Evolutionary conservation across 1,140 invertebrate genomes (phyloP), one percentile per base, ranked within the genome.

Genomic region (Dinoponera quadriceps): DNA sequence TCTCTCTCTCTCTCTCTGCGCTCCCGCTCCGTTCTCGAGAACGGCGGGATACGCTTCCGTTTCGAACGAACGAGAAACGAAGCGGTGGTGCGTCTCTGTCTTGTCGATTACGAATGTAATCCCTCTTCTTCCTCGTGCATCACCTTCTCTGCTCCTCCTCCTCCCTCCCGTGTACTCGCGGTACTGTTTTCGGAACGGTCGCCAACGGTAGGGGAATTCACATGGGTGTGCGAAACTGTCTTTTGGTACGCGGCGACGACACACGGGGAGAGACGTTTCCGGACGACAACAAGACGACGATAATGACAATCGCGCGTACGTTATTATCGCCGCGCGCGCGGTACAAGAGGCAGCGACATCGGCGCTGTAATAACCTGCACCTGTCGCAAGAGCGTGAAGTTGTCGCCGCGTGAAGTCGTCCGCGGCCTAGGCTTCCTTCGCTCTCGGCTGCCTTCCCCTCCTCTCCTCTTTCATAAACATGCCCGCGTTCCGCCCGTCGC

Each of bases 381-480:
- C 65, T 80, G 75, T 80, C 75, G 75, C 74, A 65, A 66, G 48
- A 66, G 48, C 51, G 65, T 48, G 51, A 71, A 80, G 51, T 69
- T 59, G 75, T 51, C 75, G 33, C 49, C 25, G 75, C 75, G 33
- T 11, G 38, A 44, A 16, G 74, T 33, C 27, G 51, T 44, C 27
- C 60, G 44, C 63, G 18, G 51, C 69, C 14, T n/a, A 27, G 33
- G 18, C 18, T 69, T 80, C 75, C 22, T 44, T 66, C 65, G 25
- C 65, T 80, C n/a, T 44, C 33, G 2, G 2, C 7, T 7, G 2
- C 33, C 7, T 18, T 14, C 16, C 22, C 51, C 29, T 48, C 59
- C 2, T 22, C 62, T 1, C 63, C 51, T 25, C 44, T 29, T 7
- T 54, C 65, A 69, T 55, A 80, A 80, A 80, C 75, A 69, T 80